These are phyloP conservation scores for Drosophila punjabiensis DNA, from an alignment of 1,140 invertebrate genomes.

Conservation along the genomic window DNA sequence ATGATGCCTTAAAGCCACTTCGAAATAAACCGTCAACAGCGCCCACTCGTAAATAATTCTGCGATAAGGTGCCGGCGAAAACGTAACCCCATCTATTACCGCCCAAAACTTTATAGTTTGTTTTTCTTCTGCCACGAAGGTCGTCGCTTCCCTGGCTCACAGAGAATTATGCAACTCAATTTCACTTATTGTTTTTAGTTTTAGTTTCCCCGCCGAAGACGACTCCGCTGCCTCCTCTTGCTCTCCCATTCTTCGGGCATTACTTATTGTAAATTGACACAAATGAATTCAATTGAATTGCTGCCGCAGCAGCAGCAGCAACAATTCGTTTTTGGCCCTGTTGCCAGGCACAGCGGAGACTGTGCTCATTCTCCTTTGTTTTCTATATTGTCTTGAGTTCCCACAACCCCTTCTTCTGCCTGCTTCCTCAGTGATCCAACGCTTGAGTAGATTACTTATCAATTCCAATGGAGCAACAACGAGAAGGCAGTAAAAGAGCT, in stretches of 20 bases:
- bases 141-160: conserved; percentile 51
- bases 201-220: neutral
- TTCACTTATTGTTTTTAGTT: conserved; percentile 47
- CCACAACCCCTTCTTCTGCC: neutral
- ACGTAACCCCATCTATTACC: conserved; percentile 29
- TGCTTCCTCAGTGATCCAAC: conserved; percentile 14
- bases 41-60: conserved; percentile 25
- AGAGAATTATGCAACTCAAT: conserved; percentile 72
- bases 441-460: conserved; percentile 54
- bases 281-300: conserved; percentile 83
- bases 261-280: conserved; percentile 81
- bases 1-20: conserved; percentile 34
- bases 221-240: neutral
- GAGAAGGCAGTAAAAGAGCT: conserved; percentile 23
- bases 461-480: conserved; percentile 38
- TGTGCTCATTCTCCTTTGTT: conserved; percentile 24
- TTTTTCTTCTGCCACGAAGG: conserved; percentile 56
- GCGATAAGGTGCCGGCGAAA: conserved; percentile 21
- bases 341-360: conserved; percentile 43
- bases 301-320: conserved; percentile 23
- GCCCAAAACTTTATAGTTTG: conserved; percentile 31
- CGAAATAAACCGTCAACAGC: conserved; percentile 22
- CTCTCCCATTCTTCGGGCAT: conserved; percentile 34
- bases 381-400: conserved; percentile 10
- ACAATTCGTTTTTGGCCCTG: conserved; percentile 48